Percentiles rank a stretch among this genome's conserved stretches.
Conservation (phyloP, 92 coral and sea anemone species). For the Pocillopora grandis region DNA sequence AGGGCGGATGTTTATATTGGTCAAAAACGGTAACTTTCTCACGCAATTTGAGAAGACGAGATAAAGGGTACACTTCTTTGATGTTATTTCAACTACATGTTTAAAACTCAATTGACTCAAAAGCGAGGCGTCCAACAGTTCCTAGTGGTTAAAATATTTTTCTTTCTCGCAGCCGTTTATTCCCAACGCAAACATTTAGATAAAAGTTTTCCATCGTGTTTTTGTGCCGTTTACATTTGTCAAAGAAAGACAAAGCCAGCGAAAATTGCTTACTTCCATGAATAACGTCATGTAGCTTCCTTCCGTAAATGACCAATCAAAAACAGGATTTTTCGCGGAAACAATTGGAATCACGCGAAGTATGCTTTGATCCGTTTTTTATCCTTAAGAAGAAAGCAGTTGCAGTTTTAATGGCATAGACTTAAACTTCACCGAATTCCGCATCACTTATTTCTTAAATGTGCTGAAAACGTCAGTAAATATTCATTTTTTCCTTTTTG, state of each 20-base stretch:
- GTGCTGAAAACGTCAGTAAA: not conserved
- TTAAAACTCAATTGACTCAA: too few species aligned
- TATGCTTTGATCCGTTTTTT: not conserved
- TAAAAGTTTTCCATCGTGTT: not conserved
- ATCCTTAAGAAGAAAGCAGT: not conserved
- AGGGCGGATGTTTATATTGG: too few species aligned
- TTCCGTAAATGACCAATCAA: conserved; percentile 5
- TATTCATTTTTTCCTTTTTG: not conserved
- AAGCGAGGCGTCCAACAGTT: not conserved
- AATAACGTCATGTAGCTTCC: conserved; percentile 9
- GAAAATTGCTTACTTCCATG: not conserved
- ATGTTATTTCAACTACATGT: too few species aligned
- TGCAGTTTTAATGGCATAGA: not conserved
- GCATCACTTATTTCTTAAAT: not conserved
- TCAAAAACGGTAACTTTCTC: too few species aligned
- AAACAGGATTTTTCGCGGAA: not conserved
- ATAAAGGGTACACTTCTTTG: too few species aligned
- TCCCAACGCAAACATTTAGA: not conserved
- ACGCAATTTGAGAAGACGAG: too few species aligned
- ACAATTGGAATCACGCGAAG: not conserved
- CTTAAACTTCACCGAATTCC: not conserved
- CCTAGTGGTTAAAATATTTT: not conserved
- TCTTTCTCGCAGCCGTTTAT: not conserved
- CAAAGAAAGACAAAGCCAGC: not conserved
- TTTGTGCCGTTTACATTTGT: not conserved